A percentile compares a stretch with the other conserved stretches of the same genome.
These are phyloP conservation scores for Spea bombifrons DNA, from an alignment of 2,113 vertebrate genomes.

Conservation along the genomic window DNA sequence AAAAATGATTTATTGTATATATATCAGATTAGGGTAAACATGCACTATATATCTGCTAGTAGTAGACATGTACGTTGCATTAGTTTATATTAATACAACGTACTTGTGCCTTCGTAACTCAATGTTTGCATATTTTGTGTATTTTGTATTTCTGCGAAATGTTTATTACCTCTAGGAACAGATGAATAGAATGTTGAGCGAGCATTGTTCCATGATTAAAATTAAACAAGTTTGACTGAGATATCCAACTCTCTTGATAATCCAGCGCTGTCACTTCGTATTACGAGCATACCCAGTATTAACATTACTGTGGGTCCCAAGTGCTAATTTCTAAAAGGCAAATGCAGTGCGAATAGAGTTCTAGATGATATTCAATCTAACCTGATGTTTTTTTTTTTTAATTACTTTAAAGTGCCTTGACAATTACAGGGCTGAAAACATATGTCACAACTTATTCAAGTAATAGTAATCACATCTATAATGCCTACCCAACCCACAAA, in stretches of 20 bases:
- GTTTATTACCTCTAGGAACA: too few relatives aligned
- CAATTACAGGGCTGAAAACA: conserved; percentile 36
- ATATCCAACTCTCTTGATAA: conserved; percentile 19
- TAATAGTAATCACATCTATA: conserved; percentile 6
- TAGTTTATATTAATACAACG: too few relatives aligned
- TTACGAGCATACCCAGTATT: conserved; percentile 23
- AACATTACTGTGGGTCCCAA: conserved; percentile 5
- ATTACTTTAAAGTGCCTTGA: conserved; percentile 29
- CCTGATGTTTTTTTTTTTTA: conserved; percentile 13
- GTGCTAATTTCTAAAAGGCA: conserved; percentile 16
- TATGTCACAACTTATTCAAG: not conserved
- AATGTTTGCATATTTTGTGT: too few relatives aligned
- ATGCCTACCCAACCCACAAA: not conserved
- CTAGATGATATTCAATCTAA: conserved; percentile 21
- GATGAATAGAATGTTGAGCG: not conserved
- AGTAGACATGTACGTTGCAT: too few relatives aligned
- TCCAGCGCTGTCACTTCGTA: conserved; percentile 23
- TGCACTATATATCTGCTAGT: too few relatives aligned
- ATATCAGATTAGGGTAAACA: too few relatives aligned
- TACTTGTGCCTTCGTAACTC: too few relatives aligned
- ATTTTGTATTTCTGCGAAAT: too few relatives aligned
- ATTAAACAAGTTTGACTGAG: conserved; percentile 26
- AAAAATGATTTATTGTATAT: too few relatives aligned
- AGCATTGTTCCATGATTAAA: conserved; percentile 10
- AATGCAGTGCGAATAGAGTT: not conserved